Evolutionary conservation across 2,113 vertebrate genomes (phyloP), one percentile per base, ranked within the genome.

Genomic region (Oxygymnocypris stewartii): DNA sequence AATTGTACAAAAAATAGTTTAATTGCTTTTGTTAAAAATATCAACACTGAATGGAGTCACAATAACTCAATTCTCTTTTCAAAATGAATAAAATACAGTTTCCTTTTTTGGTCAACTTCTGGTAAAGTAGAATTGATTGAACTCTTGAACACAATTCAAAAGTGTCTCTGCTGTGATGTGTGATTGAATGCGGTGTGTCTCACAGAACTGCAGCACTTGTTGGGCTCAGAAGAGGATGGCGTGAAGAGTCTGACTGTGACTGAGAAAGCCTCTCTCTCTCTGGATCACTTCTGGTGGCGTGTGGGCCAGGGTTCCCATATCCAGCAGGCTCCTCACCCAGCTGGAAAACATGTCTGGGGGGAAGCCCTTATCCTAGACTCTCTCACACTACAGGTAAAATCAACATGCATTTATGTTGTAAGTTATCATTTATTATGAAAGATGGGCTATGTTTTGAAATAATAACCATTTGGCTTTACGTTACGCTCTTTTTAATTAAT

Each of bases 221-320:
- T 93, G 31, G 94, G 93, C 84, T 87, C 89, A 90, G 95, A 97
- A 87, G 94, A 94, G 31, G 96, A 97, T 87, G 94, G 94, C 85
- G 87, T 95, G 76, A 94, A 95, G 76, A 94, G 94, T 0, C 95
- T 96, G 85, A 96, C 92, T 1, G 92, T 98, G 86, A 97, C 97
- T 90, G 96, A 96, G 91, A 94, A 96, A n/a, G 94, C 92, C 0
- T 95, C 96, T 2, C 91, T 99, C 88, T 94, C 93, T 0, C 93
- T 99, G 84, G 97, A 98, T 90, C 97, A 97, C 88, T 96, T 99
- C 87, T 99, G 97, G 95, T 99, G 98, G 98, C 95, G 98, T 0
- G 98, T 99, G 90, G 98, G 98, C 84, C 96, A 97, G 0, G 97
- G 98, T 77, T 99, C 98, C 6, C 98, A 99, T 90, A 99, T 99